Base-by-base conservation (phyloP, 2,888 invertebrate genomes). In the Spodoptera exigua region DNA sequence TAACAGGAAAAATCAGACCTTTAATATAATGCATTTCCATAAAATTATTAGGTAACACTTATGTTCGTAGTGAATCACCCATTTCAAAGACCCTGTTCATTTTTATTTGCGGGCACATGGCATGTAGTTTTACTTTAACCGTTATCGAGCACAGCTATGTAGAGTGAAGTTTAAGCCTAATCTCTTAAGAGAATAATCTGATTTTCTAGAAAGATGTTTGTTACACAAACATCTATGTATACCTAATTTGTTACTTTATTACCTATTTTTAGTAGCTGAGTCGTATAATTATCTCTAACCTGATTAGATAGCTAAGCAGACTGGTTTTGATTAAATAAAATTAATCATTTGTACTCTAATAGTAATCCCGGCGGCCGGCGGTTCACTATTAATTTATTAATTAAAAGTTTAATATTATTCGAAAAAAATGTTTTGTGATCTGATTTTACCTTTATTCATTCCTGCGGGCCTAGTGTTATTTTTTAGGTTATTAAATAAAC, bases 401-500 rank as follows among this genome's bases (percentile, higher is more conserved):
- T 41, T 34, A 12, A 2, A 16, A 47, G 17, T 45, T 17, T 35
- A 36, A 12, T 35, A 49, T 7, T 10, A 12, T 32, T 21, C 18
- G n/a, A 3, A 17, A 84, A n/a, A 79, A 69, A 90, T 91, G 90
- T 79, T 87, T 39, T 76, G 60, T 51, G 55, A 81, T 2, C 66
- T 81, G 51, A 7, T 87, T 27, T 61, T 85, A 32, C 84, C 89
- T 2, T 46, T 85, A n/a, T 51, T 86, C 46, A 82, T 91, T 52
- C 77, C 87, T 1, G 58, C 79, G 1, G 51, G 66, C 37, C 65
- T 92, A 41, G 86, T 92, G 14, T 27, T 89, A 21, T 43, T 87
- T 57, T 89, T 92, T 74, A 85, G 82, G 49, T 86, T 86, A 69
- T 55, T 92, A 48, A 93, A 93, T 80, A 83, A 78, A 48, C 84